Conservation (phyloP, 2,888 invertebrate genomes). For the Altica lythri region DNA sequence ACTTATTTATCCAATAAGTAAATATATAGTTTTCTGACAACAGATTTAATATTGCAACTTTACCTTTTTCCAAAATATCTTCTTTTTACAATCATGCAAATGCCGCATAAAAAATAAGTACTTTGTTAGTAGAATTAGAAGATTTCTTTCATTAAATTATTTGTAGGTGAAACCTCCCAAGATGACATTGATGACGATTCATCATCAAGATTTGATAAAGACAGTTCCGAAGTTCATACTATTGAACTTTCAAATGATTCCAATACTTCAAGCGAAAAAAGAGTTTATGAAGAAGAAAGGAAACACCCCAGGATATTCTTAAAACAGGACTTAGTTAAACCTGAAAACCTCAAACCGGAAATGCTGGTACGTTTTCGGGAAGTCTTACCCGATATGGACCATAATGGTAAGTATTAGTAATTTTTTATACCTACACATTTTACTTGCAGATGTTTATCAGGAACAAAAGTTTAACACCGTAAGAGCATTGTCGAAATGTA, state of each 20-base stretch:
- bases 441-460: no score
- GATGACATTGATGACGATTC: constrained; percentile 38
- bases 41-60: no score
- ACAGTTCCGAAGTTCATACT: constrained; percentile 49
- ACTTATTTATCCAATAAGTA: no score
- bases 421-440: no score
- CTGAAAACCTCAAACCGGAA: constrained; percentile 57
- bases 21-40: no score
- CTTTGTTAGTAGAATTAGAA: no score
- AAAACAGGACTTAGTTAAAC: constrained; percentile 57
- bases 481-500: no score
- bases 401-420: constrained; percentile 49
- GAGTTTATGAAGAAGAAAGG: constrained; percentile 32
- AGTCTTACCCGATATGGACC: constrained; percentile 48
- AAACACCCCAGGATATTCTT: constrained; percentile 53
- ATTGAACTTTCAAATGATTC: constrained; percentile 58
- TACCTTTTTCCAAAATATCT: no score
- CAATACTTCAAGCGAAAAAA: constrained; percentile 47
- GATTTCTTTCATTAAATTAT: no score
- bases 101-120: no score
- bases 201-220: constrained; percentile 35
- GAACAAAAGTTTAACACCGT: no score
- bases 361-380: constrained; percentile 56
- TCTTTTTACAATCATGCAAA: no score
- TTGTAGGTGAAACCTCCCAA: constrained; percentile 33